Base-by-base conservation (phyloP, 1,140 invertebrate species). In the Magallana ariakensis region DNA sequence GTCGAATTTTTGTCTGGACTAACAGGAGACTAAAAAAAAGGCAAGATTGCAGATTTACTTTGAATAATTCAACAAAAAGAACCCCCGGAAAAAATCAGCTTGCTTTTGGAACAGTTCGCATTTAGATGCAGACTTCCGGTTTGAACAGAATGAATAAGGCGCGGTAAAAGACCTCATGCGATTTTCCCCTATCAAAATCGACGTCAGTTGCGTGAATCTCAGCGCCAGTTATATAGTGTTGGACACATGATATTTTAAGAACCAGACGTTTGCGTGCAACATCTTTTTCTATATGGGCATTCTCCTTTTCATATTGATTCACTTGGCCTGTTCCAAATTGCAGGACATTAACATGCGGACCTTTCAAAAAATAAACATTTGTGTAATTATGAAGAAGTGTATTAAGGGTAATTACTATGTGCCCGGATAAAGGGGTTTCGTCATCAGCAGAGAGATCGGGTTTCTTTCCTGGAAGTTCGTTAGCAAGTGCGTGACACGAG, bases 351-450 rank as follows among this genome's bases (percentile, higher is more conserved):
- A 75, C 66, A 75, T 75, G 66, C 66, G 22, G 66, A 26, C 66
- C 66, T 75, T 75, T 33, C 33, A 75, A 75, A 75, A 75, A 60
- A 60, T 60, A 75, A 75, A 75, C 66, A 75, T 75, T 75, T 4
- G 33, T 75, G 66, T 75, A 75, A 75, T 75, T 75, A 75, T 75
- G 66, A 75, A 60, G 58, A 60, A 75, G 66, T 75, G 66, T 75
- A 62, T 75, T 75, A 4, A 75, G 66, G 22, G 66, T 26, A 75
- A 75, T 75, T 26, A 75, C 66, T 22, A 75, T 75, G 66, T 75
- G 66, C 22, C 22, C 11, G 19, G 66, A 75, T 75, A 75, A 75
- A 75, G 33, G 33, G 66, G 66, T 75, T 75, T 75, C 22, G 66
- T 75, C 66, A 26, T 46, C 66, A 33, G 66, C 1, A 46, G 33